Conservation (phyloP, 2,113 vertebrate species). For the Cyprinodon tularosa region DNA sequence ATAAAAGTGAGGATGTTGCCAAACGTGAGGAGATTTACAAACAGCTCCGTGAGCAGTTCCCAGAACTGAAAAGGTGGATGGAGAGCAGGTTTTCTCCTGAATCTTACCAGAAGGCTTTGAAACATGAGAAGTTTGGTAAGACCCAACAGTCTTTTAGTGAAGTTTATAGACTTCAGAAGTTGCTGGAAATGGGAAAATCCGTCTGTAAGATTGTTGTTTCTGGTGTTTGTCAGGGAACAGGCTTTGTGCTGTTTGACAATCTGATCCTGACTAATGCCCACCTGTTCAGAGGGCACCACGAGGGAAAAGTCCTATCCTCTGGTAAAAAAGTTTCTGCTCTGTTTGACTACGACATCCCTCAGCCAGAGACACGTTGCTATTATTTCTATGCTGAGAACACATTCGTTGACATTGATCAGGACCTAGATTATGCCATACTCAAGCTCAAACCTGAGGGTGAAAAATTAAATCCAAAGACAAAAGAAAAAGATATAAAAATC, state of each 20-base stretch:
- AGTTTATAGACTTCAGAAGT: background rate
- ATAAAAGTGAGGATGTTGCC: accelerated
- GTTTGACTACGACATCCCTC: background rate
- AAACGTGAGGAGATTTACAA: background rate
- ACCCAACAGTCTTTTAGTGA: too few relatives aligned
- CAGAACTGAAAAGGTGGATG: background rate
- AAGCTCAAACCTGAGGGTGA: background rate
- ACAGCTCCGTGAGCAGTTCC: background rate
- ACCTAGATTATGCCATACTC: slow-evolving; percentile 30
- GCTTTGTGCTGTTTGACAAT: slow-evolving; percentile 35
- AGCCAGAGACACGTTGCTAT: background rate
- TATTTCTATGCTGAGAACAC: background rate
- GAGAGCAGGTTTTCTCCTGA: background rate
- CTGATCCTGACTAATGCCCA: slow-evolving; percentile 44
- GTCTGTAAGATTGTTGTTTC: slow-evolving; percentile 2
- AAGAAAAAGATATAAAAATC: background rate
- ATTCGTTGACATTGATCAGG: accelerated
- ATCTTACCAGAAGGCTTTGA: background rate
- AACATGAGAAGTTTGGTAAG: slow-evolving; percentile 19
- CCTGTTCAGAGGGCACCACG: background rate
- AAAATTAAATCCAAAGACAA: background rate
- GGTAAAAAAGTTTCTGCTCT: background rate
- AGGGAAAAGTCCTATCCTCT: background rate
- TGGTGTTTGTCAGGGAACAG: background rate
- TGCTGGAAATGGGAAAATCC: slow-evolving; percentile 6